Evolutionary conservation across 2,888 invertebrate genomes (phyloP).

Genomic region (Lepidocyrtinus sp.): DNA sequence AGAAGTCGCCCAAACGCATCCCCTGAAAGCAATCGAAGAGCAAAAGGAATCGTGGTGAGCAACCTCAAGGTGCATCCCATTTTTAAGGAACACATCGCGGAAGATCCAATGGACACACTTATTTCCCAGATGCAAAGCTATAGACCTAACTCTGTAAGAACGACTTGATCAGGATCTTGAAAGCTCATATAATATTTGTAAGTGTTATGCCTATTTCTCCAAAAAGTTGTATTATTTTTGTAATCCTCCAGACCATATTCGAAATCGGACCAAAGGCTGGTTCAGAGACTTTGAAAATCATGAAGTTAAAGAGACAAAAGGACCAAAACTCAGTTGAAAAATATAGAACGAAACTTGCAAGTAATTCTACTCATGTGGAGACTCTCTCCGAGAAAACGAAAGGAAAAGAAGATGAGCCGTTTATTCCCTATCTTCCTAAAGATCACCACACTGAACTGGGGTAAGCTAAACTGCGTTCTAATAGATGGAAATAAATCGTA

Average conservation of each 20-base stretch:
- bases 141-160: slow-evolving; percentile 80
- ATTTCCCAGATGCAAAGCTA: slow-evolving; percentile 82
- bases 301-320: slow-evolving; percentile 88
- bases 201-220: background rate
- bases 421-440: slow-evolving; percentile 86
- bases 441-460: slow-evolving; percentile 90
- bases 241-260: slow-evolving; percentile 85
- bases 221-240: background rate
- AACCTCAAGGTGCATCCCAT: slow-evolving; percentile 80
- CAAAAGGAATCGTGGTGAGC: slow-evolving; percentile 80
- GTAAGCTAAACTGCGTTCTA: no score
- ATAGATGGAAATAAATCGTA: no score
- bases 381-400: slow-evolving; percentile 70
- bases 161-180: no score
- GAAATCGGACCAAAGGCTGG: slow-evolving; percentile 89
- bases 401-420: slow-evolving; percentile 77
- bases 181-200: background rate
- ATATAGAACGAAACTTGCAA: slow-evolving; percentile 73
- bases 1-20: slow-evolving; percentile 91
- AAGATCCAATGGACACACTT: slow-evolving; percentile 74
- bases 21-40: slow-evolving; percentile 87
- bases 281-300: slow-evolving; percentile 83
- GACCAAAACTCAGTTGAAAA: slow-evolving; percentile 78
- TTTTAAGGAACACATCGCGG: slow-evolving; percentile 73
- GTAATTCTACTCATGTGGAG: slow-evolving; percentile 74